Percentiles rank a stretch among this genome's conserved stretches.
Conservation (phyloP, 2,888 invertebrate genomes). For the Nephrotoma appendiculata region DNA sequence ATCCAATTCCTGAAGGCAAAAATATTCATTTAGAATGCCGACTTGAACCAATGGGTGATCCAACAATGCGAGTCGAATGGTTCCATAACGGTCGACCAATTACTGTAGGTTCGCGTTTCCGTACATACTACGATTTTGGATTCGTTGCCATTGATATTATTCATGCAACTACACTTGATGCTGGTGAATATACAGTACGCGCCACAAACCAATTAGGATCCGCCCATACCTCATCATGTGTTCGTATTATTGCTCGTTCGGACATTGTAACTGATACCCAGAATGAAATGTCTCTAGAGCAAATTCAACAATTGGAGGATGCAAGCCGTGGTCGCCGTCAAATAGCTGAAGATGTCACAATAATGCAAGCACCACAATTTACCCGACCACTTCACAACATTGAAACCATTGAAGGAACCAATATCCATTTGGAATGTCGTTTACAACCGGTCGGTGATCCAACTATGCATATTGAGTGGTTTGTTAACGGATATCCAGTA, state of each 20-base stretch:
- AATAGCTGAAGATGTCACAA: slow-evolving; percentile 64
- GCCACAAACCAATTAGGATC: slow-evolving; percentile 89
- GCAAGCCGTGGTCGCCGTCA: slow-evolving; percentile 53
- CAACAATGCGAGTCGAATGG: slow-evolving; percentile 92
- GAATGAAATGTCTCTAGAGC: slow-evolving; percentile 82
- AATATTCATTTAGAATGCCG: slow-evolving; percentile 86
- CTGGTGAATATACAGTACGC: slow-evolving; percentile 87
- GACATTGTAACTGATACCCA: slow-evolving; percentile 79
- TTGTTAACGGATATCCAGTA: slow-evolving; percentile 84
- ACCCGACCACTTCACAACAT: slow-evolving; percentile 76
- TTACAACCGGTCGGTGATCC: slow-evolving; percentile 82
- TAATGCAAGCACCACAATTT: slow-evolving; percentile 76
- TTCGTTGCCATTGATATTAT: slow-evolving; percentile 93
- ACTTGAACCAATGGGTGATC: slow-evolving; percentile 89
- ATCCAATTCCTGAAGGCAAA: slow-evolving; percentile 72
- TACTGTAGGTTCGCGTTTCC: slow-evolving; percentile 82
- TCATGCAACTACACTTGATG: slow-evolving; percentile 84
- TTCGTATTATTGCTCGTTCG: slow-evolving; percentile 68
- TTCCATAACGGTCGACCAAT: slow-evolving; percentile 84
- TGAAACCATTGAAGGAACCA: slow-evolving; percentile 80
- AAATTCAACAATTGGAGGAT: slow-evolving; percentile 82
- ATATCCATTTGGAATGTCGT: slow-evolving; percentile 83
- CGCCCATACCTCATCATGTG: slow-evolving; percentile 81
- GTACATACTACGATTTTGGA: slow-evolving; percentile 93
- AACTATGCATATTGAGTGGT: slow-evolving; percentile 92